phyloP scores from a whole-genome alignment of 2,113 vertebrate species.

The Alethe diademata region DNA sequence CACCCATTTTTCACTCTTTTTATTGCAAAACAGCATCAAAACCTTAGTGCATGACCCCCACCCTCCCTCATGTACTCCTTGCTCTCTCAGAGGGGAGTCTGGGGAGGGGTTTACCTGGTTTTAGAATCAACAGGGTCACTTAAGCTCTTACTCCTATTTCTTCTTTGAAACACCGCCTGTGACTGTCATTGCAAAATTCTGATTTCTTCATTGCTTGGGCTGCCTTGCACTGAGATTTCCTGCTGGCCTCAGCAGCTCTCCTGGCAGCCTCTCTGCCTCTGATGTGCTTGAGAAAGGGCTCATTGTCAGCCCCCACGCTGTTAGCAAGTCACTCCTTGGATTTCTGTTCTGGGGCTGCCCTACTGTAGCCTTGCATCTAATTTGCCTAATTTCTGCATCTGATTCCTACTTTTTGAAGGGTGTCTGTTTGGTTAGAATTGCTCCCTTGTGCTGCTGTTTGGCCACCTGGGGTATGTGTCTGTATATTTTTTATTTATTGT shows the following conservation, averaged over 20 bases:
- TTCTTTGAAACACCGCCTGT: background rate
- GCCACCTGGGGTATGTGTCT: background rate
- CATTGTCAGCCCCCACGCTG: background rate
- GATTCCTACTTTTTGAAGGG: conserved; percentile 14
- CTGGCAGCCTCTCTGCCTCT: background rate
- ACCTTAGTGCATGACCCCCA: background rate
- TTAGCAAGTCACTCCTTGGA: background rate
- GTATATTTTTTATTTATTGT: background rate
- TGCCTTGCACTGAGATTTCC: background rate
- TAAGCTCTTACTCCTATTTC: background rate
- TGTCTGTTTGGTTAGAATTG: background rate
- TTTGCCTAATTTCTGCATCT: conserved; percentile 44
- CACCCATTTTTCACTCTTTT: background rate
- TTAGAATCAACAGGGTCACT: background rate
- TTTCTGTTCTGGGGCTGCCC: conserved; percentile 5
- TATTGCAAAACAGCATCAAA: background rate
- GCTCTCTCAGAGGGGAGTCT: background rate
- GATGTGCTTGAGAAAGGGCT: background rate
- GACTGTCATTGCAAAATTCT: background rate
- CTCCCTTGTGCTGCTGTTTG: conserved; percentile 5
- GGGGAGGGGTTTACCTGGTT: background rate
- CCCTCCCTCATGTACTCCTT: background rate
- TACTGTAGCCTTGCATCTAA: background rate
- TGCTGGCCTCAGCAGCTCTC: background rate
- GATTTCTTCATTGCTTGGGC: background rate